Evolutionary conservation across 53 echinoderm and acorn worm species (phyloP), one percentile per base, ranked within the genome.

Genomic region (Antedon mediterranea): DNA sequence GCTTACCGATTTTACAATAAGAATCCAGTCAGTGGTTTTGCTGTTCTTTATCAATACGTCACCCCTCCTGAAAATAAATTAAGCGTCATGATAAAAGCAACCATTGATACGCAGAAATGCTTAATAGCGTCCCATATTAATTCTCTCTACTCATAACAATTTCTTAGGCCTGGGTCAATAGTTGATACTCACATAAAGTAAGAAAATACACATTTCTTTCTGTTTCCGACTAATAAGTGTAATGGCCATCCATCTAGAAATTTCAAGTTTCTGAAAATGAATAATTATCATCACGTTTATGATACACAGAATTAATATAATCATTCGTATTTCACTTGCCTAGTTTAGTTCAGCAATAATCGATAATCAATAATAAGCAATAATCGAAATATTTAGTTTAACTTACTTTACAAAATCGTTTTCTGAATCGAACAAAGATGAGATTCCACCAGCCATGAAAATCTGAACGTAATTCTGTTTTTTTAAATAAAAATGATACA

Each of bases 161-260:
- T n/a, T n/a, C n/a, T n/a, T n/a, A n/a, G n/a, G n/a, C n/a, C n/a
- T n/a, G n/a, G n/a, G n/a, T n/a, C n/a, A n/a, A n/a, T n/a, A n/a
- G n/a, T n/a, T n/a, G n/a, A n/a, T n/a, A 77, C 93, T 88, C 81
- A 93, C 93, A 86, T 93, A 86, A 93, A 93, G 30, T 90, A 93
- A 28, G 93, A 93, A 71, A 93, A 90, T 30, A 90, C 79, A 71
- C 93, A 93, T 78, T 93, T 93, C 85, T 90, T 93, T 29, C 88
- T 88, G 74, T 88, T 90, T 77, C 90, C 85, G 20, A 86, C 88
- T 27, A 93, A 84, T 18, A 90, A 79, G 34, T 90, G 90, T 41
- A 93, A 81, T 0, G 93, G 93, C 90, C 90, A 93, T 2, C 86
- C 90, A 34, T 93, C 86, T 71, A 93, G 71, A 78, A 93, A 93